Base-by-base conservation (phyloP, 2,888 invertebrate species). In the Sesia bembeciformis region DNA sequence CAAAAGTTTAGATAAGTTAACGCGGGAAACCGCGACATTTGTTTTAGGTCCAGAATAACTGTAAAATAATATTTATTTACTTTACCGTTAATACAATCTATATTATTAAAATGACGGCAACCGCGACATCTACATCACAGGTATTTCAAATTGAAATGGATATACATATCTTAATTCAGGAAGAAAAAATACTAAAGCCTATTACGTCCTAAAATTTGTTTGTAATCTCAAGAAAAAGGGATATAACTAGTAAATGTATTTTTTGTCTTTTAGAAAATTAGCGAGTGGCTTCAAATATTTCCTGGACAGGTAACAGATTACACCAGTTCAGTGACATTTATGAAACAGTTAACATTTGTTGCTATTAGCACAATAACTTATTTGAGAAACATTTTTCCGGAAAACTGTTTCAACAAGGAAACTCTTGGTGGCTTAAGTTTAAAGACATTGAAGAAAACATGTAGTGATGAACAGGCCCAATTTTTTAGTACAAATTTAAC, bases 331-430 rank as follows among this genome's bases (percentile, higher is more conserved):
- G 72, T 77, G 3, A 78, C 72, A 4, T 85, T 86, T 56, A 81
- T 87, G 74, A 88, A 87, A 62, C 83, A 86, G 59, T 56, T 88
- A 38, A 86, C 87, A 0, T 68, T 72, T 0, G 66, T 87, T 1
- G 84, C 81, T 0, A 59, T 86, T 0, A 86, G 87, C 58, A 78
- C 75, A 0, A 76, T 88, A 51, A 76, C 77, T 0, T 84, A 81
- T 60, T 56, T 81, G 57, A 84, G 78, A 61, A 74, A 78, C 53
- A 62, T 69, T 0, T 79, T 84, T 53, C 74, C 81, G 0, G 76
- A 78, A 56, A 80, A 84, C 3, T 76, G 73, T 55, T 88, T 72
- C 55, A 68, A 60, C 0, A 53, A 62, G 2, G 81, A 84, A 60
- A 65, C 54, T 0, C 80, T 86, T 52, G 78, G 65, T 3, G 84